These are phyloP conservation scores for Glareola pratincola DNA, from an alignment of 2,113 vertebrate species.

Conservation along the genomic window DNA sequence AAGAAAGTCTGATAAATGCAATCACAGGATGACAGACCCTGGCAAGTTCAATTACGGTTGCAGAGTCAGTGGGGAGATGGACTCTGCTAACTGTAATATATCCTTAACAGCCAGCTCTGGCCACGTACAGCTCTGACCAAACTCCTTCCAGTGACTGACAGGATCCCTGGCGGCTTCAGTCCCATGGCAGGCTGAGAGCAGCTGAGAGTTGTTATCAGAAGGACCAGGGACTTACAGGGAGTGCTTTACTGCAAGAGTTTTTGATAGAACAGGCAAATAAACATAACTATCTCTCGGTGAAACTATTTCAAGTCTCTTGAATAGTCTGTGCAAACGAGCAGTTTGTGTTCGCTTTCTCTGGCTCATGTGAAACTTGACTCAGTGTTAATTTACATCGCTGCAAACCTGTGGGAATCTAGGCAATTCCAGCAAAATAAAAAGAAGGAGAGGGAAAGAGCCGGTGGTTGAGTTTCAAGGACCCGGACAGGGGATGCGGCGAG, in stretches of 20 bases:
- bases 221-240: not conserved
- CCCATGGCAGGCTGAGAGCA: not conserved
- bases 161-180: not conserved
- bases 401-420: not conserved
- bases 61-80: constrained; percentile 3
- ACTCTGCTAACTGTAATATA: constrained; percentile 26
- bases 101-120: not conserved
- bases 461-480: not conserved
- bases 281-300: not conserved
- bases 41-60: constrained; percentile 18
- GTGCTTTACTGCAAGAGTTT: not conserved
- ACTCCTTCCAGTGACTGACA: not conserved
- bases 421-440: not conserved
- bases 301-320: not conserved
- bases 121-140: not conserved
- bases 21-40: constrained; percentile 24
- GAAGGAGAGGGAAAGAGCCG: not conserved
- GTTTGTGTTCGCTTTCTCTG: not conserved
- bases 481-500: accelerated
- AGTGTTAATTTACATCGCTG: not conserved
- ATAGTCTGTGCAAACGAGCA: not conserved
- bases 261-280: not conserved
- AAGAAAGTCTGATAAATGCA: constrained; percentile 26
- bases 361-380: not conserved
- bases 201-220: not conserved